phyloP scores from a whole-genome alignment of 2,888 invertebrate species.

The Thalpophila matura region DNA sequence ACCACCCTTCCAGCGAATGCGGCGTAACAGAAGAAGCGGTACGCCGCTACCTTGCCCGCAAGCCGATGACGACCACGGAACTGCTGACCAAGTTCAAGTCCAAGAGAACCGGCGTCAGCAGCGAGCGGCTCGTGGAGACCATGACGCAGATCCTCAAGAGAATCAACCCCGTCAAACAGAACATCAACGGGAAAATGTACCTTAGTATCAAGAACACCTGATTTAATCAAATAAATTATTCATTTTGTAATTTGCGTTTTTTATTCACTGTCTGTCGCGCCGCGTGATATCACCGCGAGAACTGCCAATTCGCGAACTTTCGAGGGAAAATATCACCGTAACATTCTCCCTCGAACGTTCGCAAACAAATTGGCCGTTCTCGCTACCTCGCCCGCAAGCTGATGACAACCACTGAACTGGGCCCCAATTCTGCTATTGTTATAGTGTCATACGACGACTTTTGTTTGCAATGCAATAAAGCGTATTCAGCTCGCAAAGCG shows the following conservation, averaged over 20 bases:
- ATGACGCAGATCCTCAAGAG: constrained; percentile 98
- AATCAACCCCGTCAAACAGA: constrained; percentile 98
- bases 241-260: constrained; percentile 5
- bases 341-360: too few species aligned
- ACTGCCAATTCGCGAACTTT: too few species aligned
- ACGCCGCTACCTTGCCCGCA: constrained; percentile 97
- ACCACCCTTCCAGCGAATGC: constrained; percentile 92
- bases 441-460: too few species aligned
- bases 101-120: constrained; percentile 97
- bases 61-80: constrained; percentile 99
- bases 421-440: too few species aligned
- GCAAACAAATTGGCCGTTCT: too few species aligned
- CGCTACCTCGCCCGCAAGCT: constrained; percentile 98
- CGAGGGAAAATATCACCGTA: too few species aligned
- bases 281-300: too few species aligned
- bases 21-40: constrained; percentile 99
- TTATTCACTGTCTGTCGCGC: too few species aligned
- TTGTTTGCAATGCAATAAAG: too few species aligned
- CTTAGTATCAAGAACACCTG: constrained; percentile 94
- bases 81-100: constrained; percentile 98
- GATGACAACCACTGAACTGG: constrained; percentile 98
- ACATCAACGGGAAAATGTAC: constrained; percentile 98
- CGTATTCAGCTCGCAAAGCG: too few species aligned
- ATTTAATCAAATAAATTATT: constrained; percentile 55
- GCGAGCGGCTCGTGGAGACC: constrained; percentile 97